phyloP scores from a whole-genome alignment of 2,888 invertebrate genomes.

The Rambutsinella grinnellia region DNA sequence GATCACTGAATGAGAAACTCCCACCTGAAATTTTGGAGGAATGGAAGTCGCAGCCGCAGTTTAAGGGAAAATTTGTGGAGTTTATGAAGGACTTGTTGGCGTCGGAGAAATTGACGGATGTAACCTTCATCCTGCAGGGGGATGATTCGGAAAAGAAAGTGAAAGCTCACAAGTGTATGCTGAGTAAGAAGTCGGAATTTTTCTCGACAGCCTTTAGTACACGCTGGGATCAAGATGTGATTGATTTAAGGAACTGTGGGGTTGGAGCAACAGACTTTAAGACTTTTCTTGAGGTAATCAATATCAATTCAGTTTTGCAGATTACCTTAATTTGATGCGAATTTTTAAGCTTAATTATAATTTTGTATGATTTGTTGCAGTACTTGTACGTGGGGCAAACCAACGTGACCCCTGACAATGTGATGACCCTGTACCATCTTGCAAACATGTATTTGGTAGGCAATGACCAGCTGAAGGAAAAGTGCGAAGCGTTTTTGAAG shows the following conservation, averaged over 20 bases:
- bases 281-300: slow-evolving; percentile 19
- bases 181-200: background rate
- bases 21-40: slow-evolving; percentile 2
- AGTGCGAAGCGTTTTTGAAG: background rate
- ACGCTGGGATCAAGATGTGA: background rate
- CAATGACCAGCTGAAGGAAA: background rate
- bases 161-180: background rate
- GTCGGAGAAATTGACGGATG: background rate
- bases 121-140: slow-evolving; percentile 3
- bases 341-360: background rate
- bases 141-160: background rate
- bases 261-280: background rate
- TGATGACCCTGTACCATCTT: slow-evolving; percentile 1
- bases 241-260: background rate
- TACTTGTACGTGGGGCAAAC: background rate
- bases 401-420: background rate
- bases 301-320: no score
- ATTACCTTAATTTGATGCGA: no score
- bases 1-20: background rate
- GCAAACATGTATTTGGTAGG: background rate
- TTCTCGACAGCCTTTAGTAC: slow-evolving; percentile 5
- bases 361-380: background rate
- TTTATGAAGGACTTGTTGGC: background rate
- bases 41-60: no score
- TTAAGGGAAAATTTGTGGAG: background rate